phyloP scores from a whole-genome alignment of 2,888 invertebrate genomes.

The Cosmorhoe ocellata region DNA sequence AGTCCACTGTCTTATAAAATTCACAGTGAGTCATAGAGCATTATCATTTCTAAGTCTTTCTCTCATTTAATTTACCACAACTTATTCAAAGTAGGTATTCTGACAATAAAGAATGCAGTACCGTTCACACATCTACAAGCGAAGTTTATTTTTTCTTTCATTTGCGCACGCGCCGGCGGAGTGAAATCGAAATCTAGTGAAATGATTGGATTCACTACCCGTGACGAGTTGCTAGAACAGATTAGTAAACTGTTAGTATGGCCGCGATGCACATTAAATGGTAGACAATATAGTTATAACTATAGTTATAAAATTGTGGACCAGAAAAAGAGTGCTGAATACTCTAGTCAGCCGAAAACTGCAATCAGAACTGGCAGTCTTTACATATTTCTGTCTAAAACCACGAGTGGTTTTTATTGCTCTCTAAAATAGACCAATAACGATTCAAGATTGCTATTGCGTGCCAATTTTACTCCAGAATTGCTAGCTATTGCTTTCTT shows the following conservation, averaged over 20 bases:
- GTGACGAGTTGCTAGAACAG: constrained; percentile 11
- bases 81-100: too few relatives aligned
- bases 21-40: too few relatives aligned
- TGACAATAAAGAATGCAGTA: constrained; percentile 8
- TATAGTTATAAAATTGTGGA: too few relatives aligned
- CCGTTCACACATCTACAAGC: constrained; percentile 32
- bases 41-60: too few relatives aligned
- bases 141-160: constrained; percentile 35
- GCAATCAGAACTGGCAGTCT: too few relatives aligned
- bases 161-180: constrained; percentile 39
- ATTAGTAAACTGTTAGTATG: constrained; percentile 3
- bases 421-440: constrained; percentile 22
- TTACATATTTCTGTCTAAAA: not conserved
- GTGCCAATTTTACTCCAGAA: constrained; percentile 10
- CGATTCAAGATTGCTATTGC: not conserved
- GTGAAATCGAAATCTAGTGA: constrained; percentile 59
- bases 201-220: constrained; percentile 38
- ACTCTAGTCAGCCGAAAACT: too few relatives aligned
- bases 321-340: too few relatives aligned
- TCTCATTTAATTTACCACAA: too few relatives aligned
- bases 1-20: too few relatives aligned
- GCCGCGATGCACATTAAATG: not conserved
- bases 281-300: not conserved
- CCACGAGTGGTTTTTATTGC: not conserved
- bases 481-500: constrained; percentile 2